Base-by-base conservation (phyloP, 1,140 invertebrate genomes). In the Ectropis grisescens region DNA sequence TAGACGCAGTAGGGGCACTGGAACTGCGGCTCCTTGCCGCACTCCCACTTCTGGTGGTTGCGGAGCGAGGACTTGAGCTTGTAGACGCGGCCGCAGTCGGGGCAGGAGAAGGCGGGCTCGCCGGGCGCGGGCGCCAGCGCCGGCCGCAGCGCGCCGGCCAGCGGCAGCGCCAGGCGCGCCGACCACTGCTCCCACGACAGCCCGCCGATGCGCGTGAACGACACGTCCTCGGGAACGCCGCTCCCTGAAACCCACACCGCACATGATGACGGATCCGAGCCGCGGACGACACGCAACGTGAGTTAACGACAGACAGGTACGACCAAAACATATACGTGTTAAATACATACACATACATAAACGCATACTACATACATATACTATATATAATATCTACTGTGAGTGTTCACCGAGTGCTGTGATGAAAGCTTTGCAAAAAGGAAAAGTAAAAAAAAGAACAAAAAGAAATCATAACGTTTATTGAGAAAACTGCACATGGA, bases 21-120 rank as follows among this genome's bases (percentile, higher is more conserved):
- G 64, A 93, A 93, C 65, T 92, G 90, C 1, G 91, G 91, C 69
- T 93, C 91, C 72, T 92, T 92, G 46, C 90, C 91, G 70, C 92
- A 94, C 67, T 94, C 92, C 91, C 91, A 94, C 68, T 93, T 93
- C 79, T 93, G 91, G 65, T 93, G 91, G 64, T 93, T 94, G 12
- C 91, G 84, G 58, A 94, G 82, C 52, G 91, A 93, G 40, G 91
- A 93, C 75, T 93, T 93, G 28, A 93, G 84, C 66, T 93, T 93
- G 79, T 94, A 94, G 29, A 91, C 87, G 26, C 91, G 85, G 29
- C 91, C 91, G 72, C 92, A 94, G 47, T 91, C 89, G 9, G 89
- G 85, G 70, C 90, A 93, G 54, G 89, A 89, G 70, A 92, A 90
- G 41, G 88, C 87, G 54, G 85, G 82, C 50, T 70, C 68, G 46